Evolutionary conservation across 2,888 invertebrate species (phyloP).

Genomic region (Chloromyia formosa): DNA sequence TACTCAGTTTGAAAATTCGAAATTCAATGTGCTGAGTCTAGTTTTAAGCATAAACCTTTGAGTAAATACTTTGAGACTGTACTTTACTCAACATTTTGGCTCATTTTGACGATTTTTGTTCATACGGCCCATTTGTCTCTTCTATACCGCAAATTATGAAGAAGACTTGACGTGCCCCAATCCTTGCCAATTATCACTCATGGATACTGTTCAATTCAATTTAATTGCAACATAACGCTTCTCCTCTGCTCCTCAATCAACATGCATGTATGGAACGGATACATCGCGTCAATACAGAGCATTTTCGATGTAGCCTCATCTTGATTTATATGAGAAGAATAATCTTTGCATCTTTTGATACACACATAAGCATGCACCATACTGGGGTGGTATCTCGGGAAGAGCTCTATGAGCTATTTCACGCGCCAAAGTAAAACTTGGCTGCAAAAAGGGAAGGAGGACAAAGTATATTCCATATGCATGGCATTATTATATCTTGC

Average conservation of each 20-base stretch:
- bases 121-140: too few relatives aligned
- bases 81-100: too few relatives aligned
- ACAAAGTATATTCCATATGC: too few relatives aligned
- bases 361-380: too few relatives aligned
- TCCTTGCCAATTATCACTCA: too few relatives aligned
- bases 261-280: background rate
- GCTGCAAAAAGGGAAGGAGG: background rate
- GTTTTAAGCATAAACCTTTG: too few relatives aligned
- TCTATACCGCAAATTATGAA: too few relatives aligned
- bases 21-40: too few relatives aligned
- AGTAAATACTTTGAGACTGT: too few relatives aligned
- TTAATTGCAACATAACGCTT: background rate
- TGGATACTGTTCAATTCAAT: background rate
- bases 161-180: too few relatives aligned
- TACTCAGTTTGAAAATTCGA: too few relatives aligned
- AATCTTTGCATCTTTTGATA: background rate
- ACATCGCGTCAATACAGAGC: background rate
- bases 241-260: background rate
- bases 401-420: background rate
- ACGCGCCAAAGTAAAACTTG: background rate
- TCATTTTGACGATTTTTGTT: too few relatives aligned
- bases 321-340: background rate
- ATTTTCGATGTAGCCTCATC: background rate
- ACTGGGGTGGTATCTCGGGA: background rate
- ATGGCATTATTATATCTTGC: background rate